Base-by-base conservation (phyloP, 2,888 invertebrate genomes). In the Allacma fusca region DNA sequence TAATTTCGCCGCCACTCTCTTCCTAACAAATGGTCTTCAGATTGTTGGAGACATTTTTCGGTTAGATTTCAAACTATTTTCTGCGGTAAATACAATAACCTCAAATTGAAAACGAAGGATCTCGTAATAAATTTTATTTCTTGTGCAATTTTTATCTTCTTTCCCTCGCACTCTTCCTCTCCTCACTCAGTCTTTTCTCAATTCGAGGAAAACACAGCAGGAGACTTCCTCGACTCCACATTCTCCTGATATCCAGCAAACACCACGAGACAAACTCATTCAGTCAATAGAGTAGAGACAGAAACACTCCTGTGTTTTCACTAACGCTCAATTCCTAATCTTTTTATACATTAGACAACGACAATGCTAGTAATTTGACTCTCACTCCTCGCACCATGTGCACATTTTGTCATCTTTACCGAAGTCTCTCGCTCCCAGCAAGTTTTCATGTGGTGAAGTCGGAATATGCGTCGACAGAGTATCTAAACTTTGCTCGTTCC, bases 71-170 rank as follows among this genome's bases (percentile, higher is more conserved):
- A 72, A 65, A 57, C 57, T 7, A 21, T 50, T 34, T 72, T 57
- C 29, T 59, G 59, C 28, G 72, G 72, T 72, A 72, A 69, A 72
- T 57, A 72, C 72, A 72, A 71, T 72, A 57, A 72, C 59, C 72
- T 72, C 72, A 72, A 72, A 72, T 72, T 72, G 72, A 72, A 72
- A 72, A 72, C 34, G 72, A 72, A 72, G 72, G 59, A 21, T 28
- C 50, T 50, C 19, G n/a, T 59, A 72, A 72, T 72, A 72, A 72
- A 72, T 62, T 50, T 72, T 28, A 59, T 72, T 59, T 72, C 23
- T 72, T 67, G 67, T 29, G 67, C 29, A 67, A 67, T 67, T 67
- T 67, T 29, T 34, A 67, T 67, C 67, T 9, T 67, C 21, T 34
- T 26, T 67, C 67, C 12, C 12, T 50, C 19, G 19, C 7, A 19